Conservation (phyloP, 2,888 invertebrate species). For the Ichneumon xanthorius region DNA sequence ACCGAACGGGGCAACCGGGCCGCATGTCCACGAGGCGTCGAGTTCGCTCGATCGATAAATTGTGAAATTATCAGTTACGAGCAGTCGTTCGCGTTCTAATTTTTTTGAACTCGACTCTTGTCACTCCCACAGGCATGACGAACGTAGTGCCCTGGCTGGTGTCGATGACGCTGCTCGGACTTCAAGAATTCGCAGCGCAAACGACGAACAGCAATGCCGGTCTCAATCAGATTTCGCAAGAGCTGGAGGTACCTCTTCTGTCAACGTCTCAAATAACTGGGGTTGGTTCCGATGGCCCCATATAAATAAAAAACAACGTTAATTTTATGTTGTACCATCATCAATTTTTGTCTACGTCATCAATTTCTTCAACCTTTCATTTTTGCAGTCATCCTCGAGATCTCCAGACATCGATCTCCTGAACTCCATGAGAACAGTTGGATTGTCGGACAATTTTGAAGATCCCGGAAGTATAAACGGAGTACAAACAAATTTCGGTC, state of each 20-base stretch:
- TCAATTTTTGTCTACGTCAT: neutral
- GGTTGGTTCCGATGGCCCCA: conserved; percentile 47
- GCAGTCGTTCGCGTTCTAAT: conserved; percentile 41
- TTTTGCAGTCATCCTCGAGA: conserved; percentile 49
- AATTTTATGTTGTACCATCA: neutral
- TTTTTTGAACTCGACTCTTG: neutral
- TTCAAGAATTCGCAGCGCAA: conserved; percentile 77
- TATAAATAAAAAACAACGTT: conserved; percentile 28
- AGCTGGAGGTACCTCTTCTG: conserved; percentile 76
- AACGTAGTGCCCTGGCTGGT: conserved; percentile 82
- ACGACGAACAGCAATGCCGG: conserved; percentile 53
- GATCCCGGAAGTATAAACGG: conserved; percentile 45
- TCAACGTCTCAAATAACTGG: conserved; percentile 41
- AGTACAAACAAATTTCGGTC: conserved; percentile 48
- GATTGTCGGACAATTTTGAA: conserved; percentile 33
- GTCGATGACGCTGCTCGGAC: conserved; percentile 83
- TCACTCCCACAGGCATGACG: conserved; percentile 77
- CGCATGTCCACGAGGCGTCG: conserved; percentile 12
- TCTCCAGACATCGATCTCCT: conserved; percentile 37
- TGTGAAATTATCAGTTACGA: conserved; percentile 21
- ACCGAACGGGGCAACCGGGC: conserved; percentile 52
- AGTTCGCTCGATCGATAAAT: conserved; percentile 27
- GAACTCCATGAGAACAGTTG: conserved; percentile 51
- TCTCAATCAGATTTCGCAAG: conserved; percentile 76
- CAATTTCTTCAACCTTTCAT: neutral